phyloP scores from a whole-genome alignment of 2,113 vertebrate genomes.

The Hippocampus comes region DNA sequence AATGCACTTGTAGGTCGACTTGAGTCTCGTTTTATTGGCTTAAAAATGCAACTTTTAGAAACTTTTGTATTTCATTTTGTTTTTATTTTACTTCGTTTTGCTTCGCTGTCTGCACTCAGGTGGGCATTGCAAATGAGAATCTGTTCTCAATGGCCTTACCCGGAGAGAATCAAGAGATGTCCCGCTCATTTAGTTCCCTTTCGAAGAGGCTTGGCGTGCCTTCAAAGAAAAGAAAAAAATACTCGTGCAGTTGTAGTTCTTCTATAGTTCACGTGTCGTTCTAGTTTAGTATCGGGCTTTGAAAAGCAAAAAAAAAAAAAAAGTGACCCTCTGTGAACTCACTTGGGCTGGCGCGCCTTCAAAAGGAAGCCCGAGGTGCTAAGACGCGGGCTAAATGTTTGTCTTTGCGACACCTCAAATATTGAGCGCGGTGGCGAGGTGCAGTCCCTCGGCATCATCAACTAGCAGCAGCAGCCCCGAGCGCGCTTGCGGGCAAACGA shows the following conservation, averaged over 20 bases:
- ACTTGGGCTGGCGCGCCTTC: not conserved
- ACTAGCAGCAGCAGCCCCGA: constrained; percentile 62
- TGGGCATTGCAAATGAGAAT: no score
- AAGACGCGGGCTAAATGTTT: constrained; percentile 51
- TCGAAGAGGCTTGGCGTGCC: constrained; percentile 14
- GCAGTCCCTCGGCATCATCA: constrained; percentile 48
- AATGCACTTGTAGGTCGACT: no score
- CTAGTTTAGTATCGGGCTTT: not conserved
- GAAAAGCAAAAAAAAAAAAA: not conserved
- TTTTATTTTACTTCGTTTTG: no score
- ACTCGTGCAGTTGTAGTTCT: not conserved
- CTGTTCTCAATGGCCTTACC: no score
- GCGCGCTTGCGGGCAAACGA: constrained; percentile 66
- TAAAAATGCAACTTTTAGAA: no score
- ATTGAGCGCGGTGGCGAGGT: constrained; percentile 57
- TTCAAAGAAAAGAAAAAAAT: constrained; percentile 56
- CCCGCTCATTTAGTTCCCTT: not conserved
- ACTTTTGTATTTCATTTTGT: no score
- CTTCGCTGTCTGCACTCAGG: no score
- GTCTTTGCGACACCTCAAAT: constrained; percentile 71
- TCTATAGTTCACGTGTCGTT: not conserved
- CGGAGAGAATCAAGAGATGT: no score
- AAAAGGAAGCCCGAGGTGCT: constrained; percentile 2
- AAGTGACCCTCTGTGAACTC: constrained; percentile 1
- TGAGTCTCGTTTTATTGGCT: no score